Base-by-base conservation (phyloP, 1,140 invertebrate genomes). In the Archivesica marissinica region DNA sequence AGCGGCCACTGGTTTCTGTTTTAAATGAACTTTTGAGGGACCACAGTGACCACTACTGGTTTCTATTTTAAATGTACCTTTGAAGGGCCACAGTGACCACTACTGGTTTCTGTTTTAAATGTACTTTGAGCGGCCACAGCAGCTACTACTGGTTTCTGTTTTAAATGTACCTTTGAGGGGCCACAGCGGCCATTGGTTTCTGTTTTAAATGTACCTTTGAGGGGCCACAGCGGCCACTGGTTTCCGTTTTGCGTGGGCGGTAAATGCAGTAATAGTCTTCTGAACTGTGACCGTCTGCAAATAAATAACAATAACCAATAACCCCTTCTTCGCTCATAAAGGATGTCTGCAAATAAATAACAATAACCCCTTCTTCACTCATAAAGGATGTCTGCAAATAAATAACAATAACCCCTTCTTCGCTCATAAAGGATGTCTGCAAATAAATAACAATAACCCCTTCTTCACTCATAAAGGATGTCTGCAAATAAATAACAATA, bases 231-330 rank as follows among this genome's bases (percentile, higher is more conserved):
- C 61, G 41, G 61, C 61, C 11, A 80, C 78, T 3, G 78, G 80
- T 74, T 74, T 82, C 13, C 39, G 41, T 68, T 80, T 81, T 0
- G 66, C 15, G 28, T 74, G 66, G 1, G 61, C 38, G n/a, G 80
- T 74, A 74, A 82, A 82, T n/a, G 50, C 50, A 41, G 80, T 82
- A 25, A 82, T 82, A 41, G 41, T 54, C 44, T 44, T 35, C 50
- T 82, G 80, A 11, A 54, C 39, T 6, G 66, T 56, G 28, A 30
- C 59, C 0, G 20, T 35, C 61, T 81, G 38, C 17, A 68, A 70
- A 13, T 66, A 17, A 33, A 13, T 38, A 17, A 28, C 35, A n/a
- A 6, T n/a, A 66, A 6, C 4, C 9, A 4, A 3, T 4, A 3
- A 7, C 20, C 25, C 35, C 17, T 15, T 23, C n/a, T n/a, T n/a